Base-by-base conservation (phyloP, 2,113 vertebrate species). In the Pterocles orientalis region DNA sequence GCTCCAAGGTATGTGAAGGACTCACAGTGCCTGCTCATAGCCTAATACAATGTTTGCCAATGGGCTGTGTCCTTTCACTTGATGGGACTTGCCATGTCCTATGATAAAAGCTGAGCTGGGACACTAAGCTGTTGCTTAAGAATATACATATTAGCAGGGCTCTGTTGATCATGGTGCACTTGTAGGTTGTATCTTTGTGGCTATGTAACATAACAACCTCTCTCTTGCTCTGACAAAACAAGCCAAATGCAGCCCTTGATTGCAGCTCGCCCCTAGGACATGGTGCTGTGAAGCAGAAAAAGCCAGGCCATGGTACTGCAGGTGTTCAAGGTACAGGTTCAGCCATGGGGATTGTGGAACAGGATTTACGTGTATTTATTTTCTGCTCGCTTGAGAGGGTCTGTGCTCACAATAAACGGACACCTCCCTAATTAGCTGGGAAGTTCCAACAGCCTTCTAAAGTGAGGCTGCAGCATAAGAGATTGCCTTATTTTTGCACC, bases 321-420 rank as follows among this genome's bases (percentile, higher is more conserved):
- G 29, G 69, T 82, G 51, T 84, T 90, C 43, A 60, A 71, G 51
- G 43, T 23, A 58, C 23, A 84, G 65, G 43, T 47, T 92, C 14
- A 90, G 64, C 72, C 5, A 3, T 34, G 31, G 25, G 6, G 19
- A 54, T 65, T 0, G 0, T 41, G 56, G 36, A 78, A 34, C 6
- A 6, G 36, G 54, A 43, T 80, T 90, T 71, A 43, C 4, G 1
- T 43, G 33, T 71, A 61, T 48, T 87, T 68, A 23, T 90, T 78
- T 88, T 56, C 51, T 48, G 15, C 39, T 88, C 4, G 1, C 51
- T 78, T 83, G 12, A 20, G 18, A 33, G 51, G 8, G 29, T 62
- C 61, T 60, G 39, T 58, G 12, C 60, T 73, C 12, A 28, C 28
- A 61, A 16, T 82, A 86, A 75, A 69, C 8, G 0, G 0, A 12